These are phyloP conservation scores for Ditula angustiorana DNA, from an alignment of 2,888 invertebrate species.

Conservation along the genomic window DNA sequence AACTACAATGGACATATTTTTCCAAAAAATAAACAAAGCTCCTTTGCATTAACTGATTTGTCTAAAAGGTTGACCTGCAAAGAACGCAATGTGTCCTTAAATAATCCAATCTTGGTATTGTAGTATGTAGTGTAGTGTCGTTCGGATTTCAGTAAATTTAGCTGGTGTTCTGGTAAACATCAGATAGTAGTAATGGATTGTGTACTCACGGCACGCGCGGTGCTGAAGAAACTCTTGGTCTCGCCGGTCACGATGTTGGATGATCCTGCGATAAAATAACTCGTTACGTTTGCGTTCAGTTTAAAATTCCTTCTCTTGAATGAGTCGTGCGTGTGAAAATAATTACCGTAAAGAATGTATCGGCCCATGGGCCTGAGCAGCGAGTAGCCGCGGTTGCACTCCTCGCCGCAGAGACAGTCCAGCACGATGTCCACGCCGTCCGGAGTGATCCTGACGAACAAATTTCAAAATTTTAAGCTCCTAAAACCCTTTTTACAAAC, in stretches of 20 bases:
- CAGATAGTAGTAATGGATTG: slow-evolving; percentile 56
- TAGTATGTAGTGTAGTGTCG: too few relatives aligned
- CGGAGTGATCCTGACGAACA: slow-evolving; percentile 85
- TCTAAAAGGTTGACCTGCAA: too few relatives aligned
- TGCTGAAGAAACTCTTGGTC: slow-evolving; percentile 96
- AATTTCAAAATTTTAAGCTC: neutral
- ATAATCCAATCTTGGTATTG: too few relatives aligned
- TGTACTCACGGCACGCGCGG: slow-evolving; percentile 93
- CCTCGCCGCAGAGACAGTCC: slow-evolving; percentile 95
- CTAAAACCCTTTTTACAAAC: neutral
- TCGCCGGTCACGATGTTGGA: slow-evolving; percentile 96
- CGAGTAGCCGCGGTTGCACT: slow-evolving; percentile 93
- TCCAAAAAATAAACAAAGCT: too few relatives aligned
- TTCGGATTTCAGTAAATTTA: too few relatives aligned
- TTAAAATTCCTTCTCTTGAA: neutral
- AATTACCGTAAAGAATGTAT: slow-evolving; percentile 92
- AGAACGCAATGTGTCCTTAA: too few relatives aligned
- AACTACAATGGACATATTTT: too few relatives aligned
- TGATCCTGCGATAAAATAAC: slow-evolving; percentile 86
- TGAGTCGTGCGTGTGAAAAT: slow-evolving; percentile 3
- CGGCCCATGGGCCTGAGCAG: slow-evolving; percentile 95
- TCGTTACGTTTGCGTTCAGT: slow-evolving; percentile 22
- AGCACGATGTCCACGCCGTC: slow-evolving; percentile 94
- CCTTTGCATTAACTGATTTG: too few relatives aligned
- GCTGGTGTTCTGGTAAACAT: slow-evolving; percentile 46